These are phyloP conservation scores for Vidua macroura DNA, from an alignment of 2,113 vertebrate species.

Conservation along the genomic window DNA sequence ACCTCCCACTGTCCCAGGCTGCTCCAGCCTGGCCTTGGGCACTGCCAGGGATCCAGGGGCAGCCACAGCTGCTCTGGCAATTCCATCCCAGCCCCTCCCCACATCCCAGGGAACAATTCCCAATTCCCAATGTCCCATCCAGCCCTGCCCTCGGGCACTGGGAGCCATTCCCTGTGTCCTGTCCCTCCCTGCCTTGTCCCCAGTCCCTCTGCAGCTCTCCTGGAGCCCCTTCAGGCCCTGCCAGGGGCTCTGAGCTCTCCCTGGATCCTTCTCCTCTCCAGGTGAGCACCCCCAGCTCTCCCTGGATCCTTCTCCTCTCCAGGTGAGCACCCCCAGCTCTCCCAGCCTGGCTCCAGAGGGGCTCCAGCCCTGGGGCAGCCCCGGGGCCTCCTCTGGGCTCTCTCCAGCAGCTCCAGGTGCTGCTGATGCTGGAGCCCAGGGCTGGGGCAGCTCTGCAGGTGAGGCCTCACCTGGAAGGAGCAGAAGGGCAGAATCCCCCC, in stretches of 20 bases:
- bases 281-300: not conserved
- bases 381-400: fast-evolving
- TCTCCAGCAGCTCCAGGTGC: not conserved
- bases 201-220: not conserved
- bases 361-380: not conserved
- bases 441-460: not conserved
- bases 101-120: fast-evolving
- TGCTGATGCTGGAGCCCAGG: not conserved
- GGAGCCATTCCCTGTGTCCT: too few relatives aligned
- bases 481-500: not conserved
- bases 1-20: not conserved
- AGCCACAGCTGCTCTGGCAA: not conserved
- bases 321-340: not conserved
- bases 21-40: not conserved
- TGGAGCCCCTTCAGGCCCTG: not conserved
- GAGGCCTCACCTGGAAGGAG: not conserved
- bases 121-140: too few relatives aligned
- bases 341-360: not conserved
- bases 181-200: too few relatives aligned
- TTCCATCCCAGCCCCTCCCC: fast-evolving
- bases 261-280: too few relatives aligned
- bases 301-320: not conserved
- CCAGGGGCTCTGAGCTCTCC: not conserved
- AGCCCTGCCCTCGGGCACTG: too few relatives aligned
- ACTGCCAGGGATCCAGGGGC: not conserved